These are phyloP conservation scores for Hypsibius dujardini DNA, from an alignment of 1,140 invertebrate genomes.

Conservation along the genomic window DNA sequence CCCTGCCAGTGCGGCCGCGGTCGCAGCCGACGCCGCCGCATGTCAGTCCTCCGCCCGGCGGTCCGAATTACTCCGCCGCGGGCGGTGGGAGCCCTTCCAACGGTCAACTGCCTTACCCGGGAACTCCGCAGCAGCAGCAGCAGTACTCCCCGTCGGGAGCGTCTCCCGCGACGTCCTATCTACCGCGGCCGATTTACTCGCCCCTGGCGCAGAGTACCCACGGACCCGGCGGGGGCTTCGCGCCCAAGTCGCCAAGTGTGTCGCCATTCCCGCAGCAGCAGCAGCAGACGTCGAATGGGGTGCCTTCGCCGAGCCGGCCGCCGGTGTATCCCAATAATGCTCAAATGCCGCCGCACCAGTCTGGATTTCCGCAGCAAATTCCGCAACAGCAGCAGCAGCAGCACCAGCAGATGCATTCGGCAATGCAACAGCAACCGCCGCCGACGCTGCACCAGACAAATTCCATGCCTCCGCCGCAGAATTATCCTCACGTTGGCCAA, in stretches of 20 bases:
- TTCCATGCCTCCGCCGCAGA: conserved; percentile 8
- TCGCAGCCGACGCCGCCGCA: not conserved
- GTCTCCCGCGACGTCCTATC: not conserved
- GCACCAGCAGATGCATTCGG: not conserved
- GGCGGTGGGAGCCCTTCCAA: not conserved
- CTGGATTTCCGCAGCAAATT: not conserved
- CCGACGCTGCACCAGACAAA: not conserved
- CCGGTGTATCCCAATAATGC: not conserved
- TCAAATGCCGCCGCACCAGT: not conserved
- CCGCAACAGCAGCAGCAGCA: not conserved
- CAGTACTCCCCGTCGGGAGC: not conserved
- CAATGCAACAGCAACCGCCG: conserved; percentile 9
- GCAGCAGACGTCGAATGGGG: not conserved
- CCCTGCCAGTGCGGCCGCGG: not conserved
- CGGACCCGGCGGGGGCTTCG: not conserved
- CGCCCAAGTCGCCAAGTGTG: not conserved
- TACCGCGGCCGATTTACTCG: conserved; percentile 10
- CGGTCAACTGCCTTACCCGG: not conserved
- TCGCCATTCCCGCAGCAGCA: not conserved
- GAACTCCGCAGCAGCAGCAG: conserved; percentile 7
- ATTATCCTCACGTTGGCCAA: not conserved
- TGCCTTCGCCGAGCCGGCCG: not conserved
- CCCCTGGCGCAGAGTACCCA: conserved; percentile 13
- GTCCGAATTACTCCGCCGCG: not conserved
- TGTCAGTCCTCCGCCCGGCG: not conserved